Percentiles rank a stretch among this genome's conserved stretches.
Conservation (phyloP, 2,113 vertebrate genomes). For the Bolborhynchus lineola region DNA sequence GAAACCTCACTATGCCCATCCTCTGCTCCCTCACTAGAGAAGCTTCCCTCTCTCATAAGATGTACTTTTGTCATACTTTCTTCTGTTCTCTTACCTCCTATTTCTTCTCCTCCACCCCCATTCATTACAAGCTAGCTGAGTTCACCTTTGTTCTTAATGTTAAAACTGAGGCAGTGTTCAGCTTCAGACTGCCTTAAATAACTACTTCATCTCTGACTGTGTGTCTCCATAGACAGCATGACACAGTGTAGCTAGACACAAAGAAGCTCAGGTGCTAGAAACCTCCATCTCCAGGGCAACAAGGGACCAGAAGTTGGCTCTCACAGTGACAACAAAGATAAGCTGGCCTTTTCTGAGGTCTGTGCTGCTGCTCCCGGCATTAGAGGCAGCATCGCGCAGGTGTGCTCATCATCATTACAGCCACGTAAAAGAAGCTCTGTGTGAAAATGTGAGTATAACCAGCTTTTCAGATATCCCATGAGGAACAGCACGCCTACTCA, state of each 20-base stretch:
- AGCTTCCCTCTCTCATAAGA: not conserved
- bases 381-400: rapidly evolving
- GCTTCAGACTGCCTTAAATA: not conserved
- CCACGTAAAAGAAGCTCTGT: not conserved
- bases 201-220: rapidly evolving
- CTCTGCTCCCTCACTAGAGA: not conserved
- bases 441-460: not conserved
- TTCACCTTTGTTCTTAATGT: not conserved
- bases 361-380: not conserved
- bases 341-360: not conserved
- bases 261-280: not conserved
- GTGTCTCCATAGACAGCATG: rapidly evolving
- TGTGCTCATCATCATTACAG: not conserved
- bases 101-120: not conserved
- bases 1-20: not conserved
- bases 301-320: rapidly evolving
- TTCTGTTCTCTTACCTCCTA: not conserved
- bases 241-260: rapidly evolving
- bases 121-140: not conserved
- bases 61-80: not conserved
- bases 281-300: not conserved
- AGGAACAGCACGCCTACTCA: not conserved
- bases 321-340: not conserved
- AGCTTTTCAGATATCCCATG: not conserved
- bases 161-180: not conserved